Conservation (phyloP, 2,113 vertebrate species). For the Nansenia antarctica region DNA sequence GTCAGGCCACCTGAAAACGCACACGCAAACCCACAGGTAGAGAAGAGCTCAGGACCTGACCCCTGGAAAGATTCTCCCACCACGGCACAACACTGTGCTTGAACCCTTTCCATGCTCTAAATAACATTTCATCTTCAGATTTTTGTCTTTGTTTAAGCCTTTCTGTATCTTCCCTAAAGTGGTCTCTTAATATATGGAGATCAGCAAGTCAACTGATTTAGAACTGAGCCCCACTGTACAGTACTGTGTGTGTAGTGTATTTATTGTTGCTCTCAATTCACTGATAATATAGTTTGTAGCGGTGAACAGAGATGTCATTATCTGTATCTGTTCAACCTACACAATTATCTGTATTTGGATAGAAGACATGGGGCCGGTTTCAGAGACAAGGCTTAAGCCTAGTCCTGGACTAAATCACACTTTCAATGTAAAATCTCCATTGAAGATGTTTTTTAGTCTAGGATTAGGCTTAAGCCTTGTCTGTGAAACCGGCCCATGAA, state of each 20-base stretch:
- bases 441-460: too few relatives aligned
- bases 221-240: too few relatives aligned
- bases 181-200: neutral
- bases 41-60: constrained; percentile 5
- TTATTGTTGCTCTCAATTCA: neutral
- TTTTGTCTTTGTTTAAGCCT: too few relatives aligned
- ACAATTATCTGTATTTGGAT: too few relatives aligned
- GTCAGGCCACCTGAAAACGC: constrained; percentile 80
- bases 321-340: too few relatives aligned
- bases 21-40: constrained; percentile 75
- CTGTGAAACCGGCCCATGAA: too few relatives aligned
- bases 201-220: neutral
- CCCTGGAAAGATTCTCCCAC: neutral
- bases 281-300: neutral
- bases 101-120: neutral
- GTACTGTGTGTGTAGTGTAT: neutral
- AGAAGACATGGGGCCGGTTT: too few relatives aligned
- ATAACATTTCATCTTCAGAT: neutral
- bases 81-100: neutral
- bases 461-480: too few relatives aligned
- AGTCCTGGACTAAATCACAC: too few relatives aligned
- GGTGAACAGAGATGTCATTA: too few relatives aligned
- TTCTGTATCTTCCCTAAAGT: neutral
- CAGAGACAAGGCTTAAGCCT: too few relatives aligned
- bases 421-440: too few relatives aligned